phyloP scores from a whole-genome alignment of 1,140 invertebrate genomes.

The Psilanteris sp. region DNA sequence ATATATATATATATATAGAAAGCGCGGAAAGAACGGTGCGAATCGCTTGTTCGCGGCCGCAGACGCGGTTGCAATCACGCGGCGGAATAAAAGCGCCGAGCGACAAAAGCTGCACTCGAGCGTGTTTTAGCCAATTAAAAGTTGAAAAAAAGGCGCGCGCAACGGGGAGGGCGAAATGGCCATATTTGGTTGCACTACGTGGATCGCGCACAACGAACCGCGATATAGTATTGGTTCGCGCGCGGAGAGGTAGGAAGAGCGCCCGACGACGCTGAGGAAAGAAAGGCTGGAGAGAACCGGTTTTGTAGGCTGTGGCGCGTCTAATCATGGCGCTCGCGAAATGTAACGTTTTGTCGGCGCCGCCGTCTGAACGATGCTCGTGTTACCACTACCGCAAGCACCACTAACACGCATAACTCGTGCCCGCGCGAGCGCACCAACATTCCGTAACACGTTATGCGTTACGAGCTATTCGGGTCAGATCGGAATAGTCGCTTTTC shows the following conservation, averaged over 20 bases:
- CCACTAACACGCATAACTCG: conserved; percentile 61
- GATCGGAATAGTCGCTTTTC: conserved; percentile 38
- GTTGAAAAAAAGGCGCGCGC: conserved; percentile 3
- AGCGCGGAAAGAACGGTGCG: background rate
- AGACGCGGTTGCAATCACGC: too few species aligned
- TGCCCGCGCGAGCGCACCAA: conserved; percentile 49
- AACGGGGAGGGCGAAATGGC: conserved; percentile 14
- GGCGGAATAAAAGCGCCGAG: background rate
- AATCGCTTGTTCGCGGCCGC: background rate
- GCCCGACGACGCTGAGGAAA: conserved; percentile 16
- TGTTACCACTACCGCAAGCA: conserved; percentile 60
- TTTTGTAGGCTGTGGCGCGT: conserved; percentile 69
- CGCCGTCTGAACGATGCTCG: conserved; percentile 57
- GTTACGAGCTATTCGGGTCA: conserved; percentile 58
- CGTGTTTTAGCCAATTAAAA: conserved; percentile 30
- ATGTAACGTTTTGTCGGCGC: conserved; percentile 67
- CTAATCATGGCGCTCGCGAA: conserved; percentile 73
- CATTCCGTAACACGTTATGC: conserved; percentile 59
- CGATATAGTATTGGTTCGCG: conserved; percentile 11
- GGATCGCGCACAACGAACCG: conserved; percentile 14
- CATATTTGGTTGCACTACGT: conserved; percentile 12
- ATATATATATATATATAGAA: too few species aligned
- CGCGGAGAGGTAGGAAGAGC: conserved; percentile 41
- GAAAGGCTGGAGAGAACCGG: conserved; percentile 66
- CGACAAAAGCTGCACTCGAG: background rate